Evolutionary conservation across 2,113 vertebrate species (phyloP).

Genomic region (Stictonetta naevosa): DNA sequence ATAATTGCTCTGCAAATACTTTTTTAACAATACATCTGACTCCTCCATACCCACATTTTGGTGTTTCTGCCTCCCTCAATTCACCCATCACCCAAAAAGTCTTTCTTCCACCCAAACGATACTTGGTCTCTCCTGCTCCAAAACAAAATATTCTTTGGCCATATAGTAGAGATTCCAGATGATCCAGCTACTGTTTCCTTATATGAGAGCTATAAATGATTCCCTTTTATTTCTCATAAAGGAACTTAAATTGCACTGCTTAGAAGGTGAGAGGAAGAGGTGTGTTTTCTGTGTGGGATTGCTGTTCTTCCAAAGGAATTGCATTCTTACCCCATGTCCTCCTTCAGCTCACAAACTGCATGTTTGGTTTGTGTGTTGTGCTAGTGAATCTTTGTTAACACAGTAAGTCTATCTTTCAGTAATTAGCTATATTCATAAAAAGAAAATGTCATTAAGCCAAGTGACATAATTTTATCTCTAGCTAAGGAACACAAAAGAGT

Average conservation of each 20-base stretch:
- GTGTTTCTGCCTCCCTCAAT: not conserved
- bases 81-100: not conserved
- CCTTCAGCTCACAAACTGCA: not conserved
- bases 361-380: not conserved
- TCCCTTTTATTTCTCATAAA: not conserved
- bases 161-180: not conserved
- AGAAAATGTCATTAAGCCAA: conserved; percentile 5
- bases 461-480: not conserved
- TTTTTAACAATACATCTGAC: not conserved
- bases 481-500: not conserved
- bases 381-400: not conserved
- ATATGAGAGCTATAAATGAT: not conserved
- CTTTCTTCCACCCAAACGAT: not conserved
- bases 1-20: not conserved
- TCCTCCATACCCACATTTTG: not conserved
- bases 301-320: not conserved
- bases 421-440: not conserved
- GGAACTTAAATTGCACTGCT: not conserved
- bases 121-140: not conserved
- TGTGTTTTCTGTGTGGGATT: not conserved
- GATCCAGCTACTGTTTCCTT: not conserved
- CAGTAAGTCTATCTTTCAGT: not conserved
- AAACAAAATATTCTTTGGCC: not conserved
- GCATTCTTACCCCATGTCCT: not conserved
- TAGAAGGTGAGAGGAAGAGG: not conserved